Conservation (phyloP, 2,113 vertebrate species). For the Gadus chalcogrammus region DNA sequence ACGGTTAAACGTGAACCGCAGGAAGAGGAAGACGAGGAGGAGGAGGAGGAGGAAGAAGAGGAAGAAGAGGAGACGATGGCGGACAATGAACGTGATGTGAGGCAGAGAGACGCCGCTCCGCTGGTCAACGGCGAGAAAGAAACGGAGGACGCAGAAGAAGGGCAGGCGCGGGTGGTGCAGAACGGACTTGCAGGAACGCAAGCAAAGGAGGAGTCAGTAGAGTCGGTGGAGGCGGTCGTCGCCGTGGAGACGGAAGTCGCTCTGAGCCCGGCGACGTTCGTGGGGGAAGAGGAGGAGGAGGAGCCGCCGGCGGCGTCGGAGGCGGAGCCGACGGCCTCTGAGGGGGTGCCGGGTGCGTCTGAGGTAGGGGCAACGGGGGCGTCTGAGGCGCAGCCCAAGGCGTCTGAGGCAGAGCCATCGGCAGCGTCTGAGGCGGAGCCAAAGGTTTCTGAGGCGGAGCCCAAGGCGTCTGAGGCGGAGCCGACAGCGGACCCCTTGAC, state of each 20-base stretch:
- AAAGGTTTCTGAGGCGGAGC: not conserved
- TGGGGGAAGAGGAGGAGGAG: not conserved
- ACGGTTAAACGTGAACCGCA: conserved; percentile 34
- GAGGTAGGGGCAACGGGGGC: not conserved
- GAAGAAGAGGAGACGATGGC: conserved; percentile 14
- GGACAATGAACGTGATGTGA: conserved; percentile 18
- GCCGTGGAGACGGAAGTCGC: conserved; percentile 15
- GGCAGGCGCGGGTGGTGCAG: conserved; percentile 14
- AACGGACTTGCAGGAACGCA: not conserved
- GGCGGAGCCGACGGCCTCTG: not conserved
- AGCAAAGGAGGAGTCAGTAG: conserved; percentile 13
- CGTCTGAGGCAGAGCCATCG: not conserved
- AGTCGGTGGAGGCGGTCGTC: not conserved
- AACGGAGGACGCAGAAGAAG: conserved; percentile 16
- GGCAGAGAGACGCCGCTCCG: conserved; percentile 20
- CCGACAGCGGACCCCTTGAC: not conserved
- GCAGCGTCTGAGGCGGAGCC: not conserved
- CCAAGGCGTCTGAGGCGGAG: not conserved
- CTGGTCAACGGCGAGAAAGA: no score
- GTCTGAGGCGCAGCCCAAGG: not conserved
- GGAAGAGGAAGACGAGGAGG: conserved; percentile 44
- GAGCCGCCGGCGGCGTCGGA: not conserved
- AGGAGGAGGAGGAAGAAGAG: conserved; percentile 30
- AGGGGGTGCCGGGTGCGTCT: not conserved
- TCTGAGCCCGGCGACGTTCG: not conserved